Conservation (phyloP, 2,888 invertebrate species). For the Lycaena phlaeas region DNA sequence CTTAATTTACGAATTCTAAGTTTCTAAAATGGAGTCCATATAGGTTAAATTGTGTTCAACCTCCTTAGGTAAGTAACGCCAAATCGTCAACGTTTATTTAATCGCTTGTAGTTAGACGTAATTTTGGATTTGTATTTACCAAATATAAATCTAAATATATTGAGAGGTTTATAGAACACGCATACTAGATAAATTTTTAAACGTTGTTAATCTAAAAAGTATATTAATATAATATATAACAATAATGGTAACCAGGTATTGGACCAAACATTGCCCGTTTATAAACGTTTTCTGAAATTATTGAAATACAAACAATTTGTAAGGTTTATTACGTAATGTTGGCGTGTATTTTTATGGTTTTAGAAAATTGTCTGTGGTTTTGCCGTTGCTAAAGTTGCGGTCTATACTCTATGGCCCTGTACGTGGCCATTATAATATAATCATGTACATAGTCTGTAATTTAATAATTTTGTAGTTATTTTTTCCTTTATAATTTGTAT, state of each 20-base stretch:
- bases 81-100: slow-evolving; percentile 7
- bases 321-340: not conserved
- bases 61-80: not conserved
- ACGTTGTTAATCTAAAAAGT: slow-evolving; percentile 1
- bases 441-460: not conserved
- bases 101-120: slow-evolving; percentile 10
- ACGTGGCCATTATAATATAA: not conserved
- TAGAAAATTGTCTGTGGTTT: not conserved
- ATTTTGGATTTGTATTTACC: slow-evolving; percentile 6
- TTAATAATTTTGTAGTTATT: not conserved
- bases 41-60: too few relatives aligned
- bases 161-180: not conserved
- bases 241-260: not conserved
- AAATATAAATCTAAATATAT: slow-evolving; percentile 1
- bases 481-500: not conserved
- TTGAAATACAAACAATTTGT: not conserved
- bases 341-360: not conserved
- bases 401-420: not conserved
- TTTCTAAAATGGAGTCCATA: too few relatives aligned
- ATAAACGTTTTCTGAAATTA: not conserved
- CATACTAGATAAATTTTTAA: not conserved
- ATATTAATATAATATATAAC: not conserved
- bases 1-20: too few relatives aligned
- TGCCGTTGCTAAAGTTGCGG: too few relatives aligned
- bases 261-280: slow-evolving; percentile 2